Base-by-base conservation (phyloP, 1,140 invertebrate species). In the Bombus pascuorum region DNA sequence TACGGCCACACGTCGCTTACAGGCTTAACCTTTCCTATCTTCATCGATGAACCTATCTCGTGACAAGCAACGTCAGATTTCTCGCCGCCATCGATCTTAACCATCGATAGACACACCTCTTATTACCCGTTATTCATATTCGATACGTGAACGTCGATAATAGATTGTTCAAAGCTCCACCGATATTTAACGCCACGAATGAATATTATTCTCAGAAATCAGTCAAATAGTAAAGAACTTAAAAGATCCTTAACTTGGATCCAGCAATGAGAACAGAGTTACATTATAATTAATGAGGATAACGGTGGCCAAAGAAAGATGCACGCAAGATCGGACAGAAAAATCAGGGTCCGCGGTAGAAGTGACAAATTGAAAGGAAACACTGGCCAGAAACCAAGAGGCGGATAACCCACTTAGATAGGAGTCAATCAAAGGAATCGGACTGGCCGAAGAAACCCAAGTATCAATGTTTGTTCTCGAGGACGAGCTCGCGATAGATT, bases 391-490 rank as follows among this genome's bases (percentile, higher is more conserved):
- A 28, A 74, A 44, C 59, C 13, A 34, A 80, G 53, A 42, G 34
- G 4, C 12, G 66, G 59, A 86, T 83, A 84, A 73, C 86, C 72
- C 76, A 82, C 71, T 82, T 83, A 73, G 83, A 79, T 91, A 81
- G 72, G 15, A 53, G 62, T 10, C 57, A 71, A 91, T 91, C 85
- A 82, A 80, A 77, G 65, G 28, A 65, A 75, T 90, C 87, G 79
- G 73, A 74, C 59, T 68, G 66, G 37, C 5, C 76, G 76, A 71
- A 65, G 75, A 75, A 68, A 83, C 73, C 2, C 39, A 70, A 44
- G 82, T 83, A 84, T 79, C 88, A 70, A 82, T 90, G 82, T 87
- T 92, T 81, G 71, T 74, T 77, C 83, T 68, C 65, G 78, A 53
- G 59, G 73, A 74, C 76, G 59, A 84, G 68, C 71, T 34, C 79